Evolutionary conservation across 1,140 invertebrate genomes (phyloP).

Genomic region (Drosophila orosa): DNA sequence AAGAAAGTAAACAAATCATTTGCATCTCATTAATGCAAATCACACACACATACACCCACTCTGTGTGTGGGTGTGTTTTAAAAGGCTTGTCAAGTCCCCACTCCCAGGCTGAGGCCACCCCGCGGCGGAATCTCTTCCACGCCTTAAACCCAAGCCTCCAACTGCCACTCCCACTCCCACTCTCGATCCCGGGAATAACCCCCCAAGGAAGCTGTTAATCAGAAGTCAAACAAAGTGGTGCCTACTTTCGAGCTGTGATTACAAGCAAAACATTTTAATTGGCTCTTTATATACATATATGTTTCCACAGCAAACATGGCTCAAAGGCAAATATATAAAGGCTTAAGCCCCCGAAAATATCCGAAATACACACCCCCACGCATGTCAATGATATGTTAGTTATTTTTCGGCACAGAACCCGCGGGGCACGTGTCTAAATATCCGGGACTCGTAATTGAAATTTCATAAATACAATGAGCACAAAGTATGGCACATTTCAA

Average conservation of each 20-base stretch:
- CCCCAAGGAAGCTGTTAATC: constrained; percentile 61
- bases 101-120: constrained; percentile 6
- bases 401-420: neutral
- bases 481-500: neutral
- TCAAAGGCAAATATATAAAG: constrained; percentile 5
- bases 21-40: constrained; percentile 79
- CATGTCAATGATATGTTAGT: neutral
- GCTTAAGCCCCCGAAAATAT: constrained; percentile 6
- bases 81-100: constrained; percentile 62
- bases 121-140: constrained; percentile 20
- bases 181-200: neutral
- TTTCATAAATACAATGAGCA: constrained; percentile 7
- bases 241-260: constrained; percentile 68
- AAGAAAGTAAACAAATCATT: constrained; percentile 77
- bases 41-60: constrained; percentile 9
- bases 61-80: constrained; percentile 35
- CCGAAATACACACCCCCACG: neutral
- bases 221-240: constrained; percentile 72
- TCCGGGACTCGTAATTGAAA: constrained; percentile 20
- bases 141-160: constrained; percentile 2
- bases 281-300: constrained; percentile 22
- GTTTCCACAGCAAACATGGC: constrained; percentile 32
- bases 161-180: neutral
- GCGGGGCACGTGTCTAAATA: neutral
- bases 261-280: constrained; percentile 56